A percentile compares a stretch with the other conserved stretches of the same genome.
Evolutionary conservation across 2,797 vertebrate genomes (phyloP).

Genomic region (Avahi laniger): DNA sequence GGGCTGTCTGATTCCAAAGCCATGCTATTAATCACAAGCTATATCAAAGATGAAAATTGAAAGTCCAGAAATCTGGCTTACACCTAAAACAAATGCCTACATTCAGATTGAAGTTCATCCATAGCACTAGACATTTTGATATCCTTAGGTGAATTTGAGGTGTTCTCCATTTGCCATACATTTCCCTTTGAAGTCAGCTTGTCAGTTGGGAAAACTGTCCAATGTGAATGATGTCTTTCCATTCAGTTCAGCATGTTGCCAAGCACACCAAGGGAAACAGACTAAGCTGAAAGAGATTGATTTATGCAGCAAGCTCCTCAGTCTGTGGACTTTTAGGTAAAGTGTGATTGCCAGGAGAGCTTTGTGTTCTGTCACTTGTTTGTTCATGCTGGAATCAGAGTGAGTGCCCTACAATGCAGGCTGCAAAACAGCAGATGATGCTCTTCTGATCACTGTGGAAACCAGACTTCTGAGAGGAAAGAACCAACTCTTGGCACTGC

Average conservation of each 20-base stretch:
- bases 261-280: accelerated
- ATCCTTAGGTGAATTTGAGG: background rate
- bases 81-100: background rate
- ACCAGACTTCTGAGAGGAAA: background rate
- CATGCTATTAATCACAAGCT: background rate
- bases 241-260: background rate
- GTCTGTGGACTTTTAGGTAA: background rate
- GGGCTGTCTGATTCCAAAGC: background rate
- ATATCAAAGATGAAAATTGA: background rate
- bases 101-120: background rate
- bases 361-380: background rate
- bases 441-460: constrained; percentile 31
- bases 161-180: background rate
- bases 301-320: background rate
- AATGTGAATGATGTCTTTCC: background rate
- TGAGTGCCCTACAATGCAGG: accelerated
- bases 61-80: background rate
- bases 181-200: background rate
- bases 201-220: background rate
- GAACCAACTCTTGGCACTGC: background rate
- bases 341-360: background rate
- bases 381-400: background rate
- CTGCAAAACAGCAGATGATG: background rate
- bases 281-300: background rate
- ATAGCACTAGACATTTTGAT: background rate